phyloP scores from a whole-genome alignment of 2,797 vertebrate genomes.

The Furcifer pardalis region DNA sequence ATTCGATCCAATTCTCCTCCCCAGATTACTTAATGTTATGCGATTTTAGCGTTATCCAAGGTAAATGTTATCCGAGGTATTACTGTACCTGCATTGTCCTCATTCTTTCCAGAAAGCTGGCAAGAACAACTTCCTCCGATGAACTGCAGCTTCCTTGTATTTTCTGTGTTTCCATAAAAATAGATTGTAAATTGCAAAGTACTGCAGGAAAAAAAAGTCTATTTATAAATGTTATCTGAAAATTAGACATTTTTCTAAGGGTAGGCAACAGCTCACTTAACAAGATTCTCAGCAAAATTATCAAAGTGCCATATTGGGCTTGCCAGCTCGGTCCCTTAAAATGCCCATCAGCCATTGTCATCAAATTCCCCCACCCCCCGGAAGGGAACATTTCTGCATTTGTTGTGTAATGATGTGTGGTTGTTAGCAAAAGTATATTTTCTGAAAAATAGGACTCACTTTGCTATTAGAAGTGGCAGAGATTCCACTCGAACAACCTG shows the following conservation, averaged over 20 bases:
- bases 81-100: conserved; percentile 63
- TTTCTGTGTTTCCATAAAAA: conserved; percentile 51
- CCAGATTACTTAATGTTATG: no score
- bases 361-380: conserved; percentile 61
- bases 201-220: conserved; percentile 47
- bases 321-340: conserved; percentile 75
- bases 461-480: conserved; percentile 70
- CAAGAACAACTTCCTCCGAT: conserved; percentile 36
- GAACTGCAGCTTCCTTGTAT: conserved; percentile 44
- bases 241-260: conserved; percentile 47
- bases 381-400: conserved; percentile 74
- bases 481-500: conserved; percentile 69
- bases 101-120: conserved; percentile 49
- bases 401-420: conserved; percentile 62
- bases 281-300: conserved; percentile 72
- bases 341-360: conserved; percentile 63
- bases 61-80: no score
- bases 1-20: no score
- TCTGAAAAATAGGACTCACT: conserved; percentile 72
- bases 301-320: conserved; percentile 78
- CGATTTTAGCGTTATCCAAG: no score
- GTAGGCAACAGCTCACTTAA: conserved; percentile 35
- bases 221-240: conserved; percentile 43
- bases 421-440: conserved; percentile 71
- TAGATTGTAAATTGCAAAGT: conserved; percentile 56